Conservation (phyloP, 2,888 invertebrate species). For the Tuta absoluta region DNA sequence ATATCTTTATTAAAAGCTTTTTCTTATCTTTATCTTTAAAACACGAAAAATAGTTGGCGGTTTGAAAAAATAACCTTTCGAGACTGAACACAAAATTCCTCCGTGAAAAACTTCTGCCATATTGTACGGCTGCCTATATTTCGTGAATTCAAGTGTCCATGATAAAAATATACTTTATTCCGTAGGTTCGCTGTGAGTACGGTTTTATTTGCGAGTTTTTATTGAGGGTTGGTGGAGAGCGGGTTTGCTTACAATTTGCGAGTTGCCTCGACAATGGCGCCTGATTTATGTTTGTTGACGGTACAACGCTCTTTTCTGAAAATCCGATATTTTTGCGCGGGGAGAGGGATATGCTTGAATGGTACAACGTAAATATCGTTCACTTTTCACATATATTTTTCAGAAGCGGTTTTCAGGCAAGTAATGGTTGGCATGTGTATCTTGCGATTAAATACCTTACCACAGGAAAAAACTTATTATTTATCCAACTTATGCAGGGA, state of each 20-base stretch:
- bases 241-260: slow-evolving; percentile 57
- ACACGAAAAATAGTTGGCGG: too few species aligned
- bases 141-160: slow-evolving; percentile 8
- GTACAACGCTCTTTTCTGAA: slow-evolving; percentile 55
- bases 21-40: too few species aligned
- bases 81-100: too few species aligned
- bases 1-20: too few species aligned
- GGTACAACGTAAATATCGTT: slow-evolving; percentile 17
- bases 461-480: neutral
- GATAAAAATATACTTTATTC: slow-evolving; percentile 21
- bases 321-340: slow-evolving; percentile 34
- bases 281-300: slow-evolving; percentile 60
- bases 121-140: slow-evolving; percentile 14
- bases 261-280: slow-evolving; percentile 58
- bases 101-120: slow-evolving; percentile 8
- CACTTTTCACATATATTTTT: neutral
- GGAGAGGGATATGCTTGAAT: slow-evolving; percentile 18
- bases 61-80: too few species aligned
- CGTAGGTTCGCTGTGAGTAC: slow-evolving; percentile 23
- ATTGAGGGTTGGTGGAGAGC: slow-evolving; percentile 25
- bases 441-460: neutral
- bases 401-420: neutral
- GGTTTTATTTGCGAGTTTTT: slow-evolving; percentile 32
- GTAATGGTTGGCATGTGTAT: neutral
- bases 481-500: too few species aligned